phyloP scores from a whole-genome alignment of 2,113 vertebrate species.

The Xenus cinereus region DNA sequence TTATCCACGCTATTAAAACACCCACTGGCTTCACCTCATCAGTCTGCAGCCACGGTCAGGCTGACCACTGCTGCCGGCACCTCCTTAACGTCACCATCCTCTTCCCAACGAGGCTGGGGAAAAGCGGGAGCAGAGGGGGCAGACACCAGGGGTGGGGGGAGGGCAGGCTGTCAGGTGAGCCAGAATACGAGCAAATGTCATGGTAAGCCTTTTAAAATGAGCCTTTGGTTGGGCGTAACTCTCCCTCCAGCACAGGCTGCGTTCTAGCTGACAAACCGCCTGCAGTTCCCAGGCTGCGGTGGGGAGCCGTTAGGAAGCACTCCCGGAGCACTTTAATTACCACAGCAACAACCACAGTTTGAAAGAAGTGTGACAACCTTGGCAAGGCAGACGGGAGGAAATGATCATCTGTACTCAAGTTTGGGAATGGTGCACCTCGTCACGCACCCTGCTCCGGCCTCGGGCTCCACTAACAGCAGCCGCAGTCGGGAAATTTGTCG shows the following conservation, averaged over 20 bases:
- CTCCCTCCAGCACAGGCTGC: background rate
- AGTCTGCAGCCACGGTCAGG: background rate
- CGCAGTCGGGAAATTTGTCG: background rate
- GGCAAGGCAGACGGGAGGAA: conserved; percentile 23
- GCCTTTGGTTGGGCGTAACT: background rate
- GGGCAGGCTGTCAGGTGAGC: background rate
- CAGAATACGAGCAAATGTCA: background rate
- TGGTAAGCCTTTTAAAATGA: background rate
- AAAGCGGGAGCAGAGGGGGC: background rate
- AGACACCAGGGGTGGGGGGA: accelerated
- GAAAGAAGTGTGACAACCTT: conserved; percentile 5
- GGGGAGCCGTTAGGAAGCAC: background rate
- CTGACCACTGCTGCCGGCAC: background rate
- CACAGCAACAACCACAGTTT: background rate
- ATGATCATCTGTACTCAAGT: conserved; percentile 5
- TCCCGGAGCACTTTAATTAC: conserved; percentile 16
- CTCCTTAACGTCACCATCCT: background rate
- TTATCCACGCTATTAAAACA: background rate
- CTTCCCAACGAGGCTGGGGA: background rate
- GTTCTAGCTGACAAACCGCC: background rate
- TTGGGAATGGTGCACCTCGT: background rate
- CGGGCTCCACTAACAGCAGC: background rate
- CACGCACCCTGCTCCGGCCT: conserved; percentile 1
- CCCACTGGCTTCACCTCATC: background rate
- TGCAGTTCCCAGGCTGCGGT: background rate